These are phyloP conservation scores for Tachycineta bicolor DNA, from an alignment of 2,113 vertebrate genomes.

Conservation along the genomic window DNA sequence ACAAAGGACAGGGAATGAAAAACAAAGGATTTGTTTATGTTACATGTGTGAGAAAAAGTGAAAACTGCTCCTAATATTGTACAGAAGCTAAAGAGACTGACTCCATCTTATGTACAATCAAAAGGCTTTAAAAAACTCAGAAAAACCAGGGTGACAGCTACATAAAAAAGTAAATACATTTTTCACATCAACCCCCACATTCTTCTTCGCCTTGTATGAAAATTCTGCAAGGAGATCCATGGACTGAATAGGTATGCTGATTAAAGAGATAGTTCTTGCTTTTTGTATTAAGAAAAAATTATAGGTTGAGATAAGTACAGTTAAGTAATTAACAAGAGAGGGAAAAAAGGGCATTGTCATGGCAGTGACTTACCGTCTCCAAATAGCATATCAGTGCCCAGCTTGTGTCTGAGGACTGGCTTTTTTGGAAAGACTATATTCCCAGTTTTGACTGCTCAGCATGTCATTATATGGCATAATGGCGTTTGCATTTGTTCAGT, in stretches of 20 bases:
- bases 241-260: background rate
- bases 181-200: rapidly evolving
- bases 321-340: background rate
- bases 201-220: background rate
- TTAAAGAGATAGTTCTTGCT: background rate
- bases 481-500: background rate
- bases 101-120: no score
- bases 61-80: no score
- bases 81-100: no score
- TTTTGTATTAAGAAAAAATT: background rate
- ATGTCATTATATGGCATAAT: background rate
- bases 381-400: background rate
- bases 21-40: no score
- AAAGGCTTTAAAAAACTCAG: no score
- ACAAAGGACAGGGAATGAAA: no score
- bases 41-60: no score
- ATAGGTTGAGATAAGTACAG: background rate
- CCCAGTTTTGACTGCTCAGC: background rate
- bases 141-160: no score
- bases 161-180: background rate
- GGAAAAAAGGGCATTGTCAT: background rate
- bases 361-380: background rate
- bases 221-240: background rate
- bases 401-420: background rate
- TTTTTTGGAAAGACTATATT: background rate